Conservation (phyloP, 1,140 invertebrate species). For the Myzus persicae region DNA sequence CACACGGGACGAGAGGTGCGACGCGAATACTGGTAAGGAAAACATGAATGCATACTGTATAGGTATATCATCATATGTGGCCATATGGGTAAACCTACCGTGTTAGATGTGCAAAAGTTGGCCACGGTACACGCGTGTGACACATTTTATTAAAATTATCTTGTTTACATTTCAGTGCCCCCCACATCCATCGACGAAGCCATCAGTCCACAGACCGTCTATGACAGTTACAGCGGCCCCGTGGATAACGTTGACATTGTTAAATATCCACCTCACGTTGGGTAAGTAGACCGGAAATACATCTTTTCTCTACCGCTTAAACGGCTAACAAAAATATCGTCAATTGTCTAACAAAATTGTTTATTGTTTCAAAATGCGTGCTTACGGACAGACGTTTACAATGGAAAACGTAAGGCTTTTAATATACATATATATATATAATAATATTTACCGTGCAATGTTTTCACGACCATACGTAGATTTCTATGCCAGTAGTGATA, state of each 20-base stretch:
- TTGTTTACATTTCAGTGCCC: slow-evolving; percentile 63
- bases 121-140: not conserved
- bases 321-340: not conserved
- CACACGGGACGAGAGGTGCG: slow-evolving; percentile 83
- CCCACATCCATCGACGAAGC: slow-evolving; percentile 71
- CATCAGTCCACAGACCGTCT: slow-evolving; percentile 71
- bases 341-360: slow-evolving; percentile 42
- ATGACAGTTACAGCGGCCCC: slow-evolving; percentile 67
- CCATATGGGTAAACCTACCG: not conserved
- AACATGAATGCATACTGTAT: not conserved
- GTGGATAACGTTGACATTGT: slow-evolving; percentile 78
- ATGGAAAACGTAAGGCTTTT: slow-evolving; percentile 58
- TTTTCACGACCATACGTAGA: not conserved
- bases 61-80: not conserved
- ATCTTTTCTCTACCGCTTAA: not conserved
- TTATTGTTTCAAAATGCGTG: slow-evolving; percentile 58
- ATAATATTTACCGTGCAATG: not conserved
- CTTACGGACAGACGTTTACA: slow-evolving; percentile 51
- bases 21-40: slow-evolving; percentile 65
- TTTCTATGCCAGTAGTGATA: slow-evolving; percentile 58
- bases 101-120: not conserved
- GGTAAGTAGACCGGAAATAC: slow-evolving; percentile 69
- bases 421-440: not conserved
- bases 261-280: slow-evolving; percentile 75
- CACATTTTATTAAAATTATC: not conserved